phyloP scores from a whole-genome alignment of 1,140 invertebrate genomes.

The Chlorops oryzae region DNA sequence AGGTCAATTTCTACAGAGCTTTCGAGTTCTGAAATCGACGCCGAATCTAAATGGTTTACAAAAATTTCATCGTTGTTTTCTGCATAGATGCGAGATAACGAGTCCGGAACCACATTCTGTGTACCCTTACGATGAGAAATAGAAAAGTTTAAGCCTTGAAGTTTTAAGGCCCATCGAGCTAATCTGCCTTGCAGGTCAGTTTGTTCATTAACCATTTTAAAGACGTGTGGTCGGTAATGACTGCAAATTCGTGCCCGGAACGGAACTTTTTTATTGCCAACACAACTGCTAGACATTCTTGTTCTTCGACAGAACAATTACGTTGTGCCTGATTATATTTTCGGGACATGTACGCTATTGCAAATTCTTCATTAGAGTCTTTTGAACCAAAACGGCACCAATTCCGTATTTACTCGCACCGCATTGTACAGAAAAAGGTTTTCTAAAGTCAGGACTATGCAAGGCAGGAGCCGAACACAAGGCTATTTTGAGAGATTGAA shows the following conservation, averaged over 20 bases:
- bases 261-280: constrained; percentile 43
- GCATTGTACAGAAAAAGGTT: no score
- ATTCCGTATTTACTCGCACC: constrained; percentile 38
- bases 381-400: constrained; percentile 39
- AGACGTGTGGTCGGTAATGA: constrained; percentile 33
- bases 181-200: constrained; percentile 38
- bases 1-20: no score
- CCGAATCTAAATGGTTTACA: no score
- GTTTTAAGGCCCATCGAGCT: constrained; percentile 31
- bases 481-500: not conserved
- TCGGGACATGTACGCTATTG: constrained; percentile 37
- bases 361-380: constrained; percentile 17
- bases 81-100: constrained; percentile 14
- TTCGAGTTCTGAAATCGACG: no score
- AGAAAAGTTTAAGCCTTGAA: constrained; percentile 30
- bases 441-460: constrained; percentile 28
- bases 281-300: constrained; percentile 49
- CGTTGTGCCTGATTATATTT: constrained; percentile 29
- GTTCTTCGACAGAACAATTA: no score
- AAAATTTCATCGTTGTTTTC: no score
- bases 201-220: constrained; percentile 30
- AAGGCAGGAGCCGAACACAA: constrained; percentile 19
- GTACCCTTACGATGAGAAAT: constrained; percentile 32
- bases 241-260: constrained; percentile 35
- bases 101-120: constrained; percentile 27